Conservation (phyloP, 2,113 vertebrate species). For the Centropristis striata region DNA sequence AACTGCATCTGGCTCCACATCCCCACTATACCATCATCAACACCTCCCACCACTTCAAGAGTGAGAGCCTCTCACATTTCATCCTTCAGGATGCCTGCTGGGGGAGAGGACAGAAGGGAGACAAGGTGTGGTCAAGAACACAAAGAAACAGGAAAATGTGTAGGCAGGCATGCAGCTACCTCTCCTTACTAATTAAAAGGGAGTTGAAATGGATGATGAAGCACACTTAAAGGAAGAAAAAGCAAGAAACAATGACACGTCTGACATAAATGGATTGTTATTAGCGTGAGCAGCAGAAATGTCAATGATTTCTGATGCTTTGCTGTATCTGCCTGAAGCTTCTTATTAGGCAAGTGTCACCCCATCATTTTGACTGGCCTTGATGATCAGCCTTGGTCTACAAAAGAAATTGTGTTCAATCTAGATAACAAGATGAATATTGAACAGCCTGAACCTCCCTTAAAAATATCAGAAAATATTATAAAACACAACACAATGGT, state of each 20-base stretch:
- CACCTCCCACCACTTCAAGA: slow-evolving; percentile 37
- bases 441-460: not conserved
- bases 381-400: not conserved
- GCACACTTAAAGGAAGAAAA: too few species aligned
- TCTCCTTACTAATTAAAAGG: not conserved
- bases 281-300: not conserved
- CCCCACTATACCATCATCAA: slow-evolving; percentile 8
- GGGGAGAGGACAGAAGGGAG: not conserved
- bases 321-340: slow-evolving; percentile 2
- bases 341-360: slow-evolving; percentile 4
- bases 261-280: not conserved
- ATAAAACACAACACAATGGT: not conserved
- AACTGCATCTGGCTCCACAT: slow-evolving; percentile 25
- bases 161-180: not conserved
- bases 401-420: not conserved
- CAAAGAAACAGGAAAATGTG: not conserved
- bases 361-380: not conserved
- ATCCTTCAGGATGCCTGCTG: not conserved
- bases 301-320: not conserved
- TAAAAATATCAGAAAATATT: not conserved
- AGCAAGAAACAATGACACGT: not conserved
- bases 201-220: not conserved
- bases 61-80: slow-evolving; percentile 37
- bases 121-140: slow-evolving; percentile 19
- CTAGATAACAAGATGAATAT: not conserved